Base-by-base conservation (phyloP, 2,797 vertebrate species). In the Phoebastria nigripes region DNA sequence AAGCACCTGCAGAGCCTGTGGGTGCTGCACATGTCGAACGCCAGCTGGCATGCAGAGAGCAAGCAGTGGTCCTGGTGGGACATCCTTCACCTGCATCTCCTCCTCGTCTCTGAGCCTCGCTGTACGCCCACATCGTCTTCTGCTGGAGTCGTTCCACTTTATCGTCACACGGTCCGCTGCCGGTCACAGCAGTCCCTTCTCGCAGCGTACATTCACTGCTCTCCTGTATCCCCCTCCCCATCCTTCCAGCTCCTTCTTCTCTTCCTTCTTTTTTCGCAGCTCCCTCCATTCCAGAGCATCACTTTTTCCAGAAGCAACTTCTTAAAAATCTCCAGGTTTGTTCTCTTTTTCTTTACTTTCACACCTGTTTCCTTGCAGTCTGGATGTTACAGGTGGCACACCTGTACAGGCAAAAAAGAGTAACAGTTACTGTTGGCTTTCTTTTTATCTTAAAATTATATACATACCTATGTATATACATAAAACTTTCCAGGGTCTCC, bases 171-270 rank as follows among this genome's bases (percentile, higher is more conserved):
- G 1, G 28, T 12, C 20, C 6, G 9, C 67, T 5, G 56, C 31
- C 1, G 20, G 8, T 10, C 33, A 14, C 35, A 8, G 25, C 42
- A 9, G 8, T 4, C 61, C 91, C 42, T 67, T 25, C 59, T 49
- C 17, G 1, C 59, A 15, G n/a, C 0, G 1, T 4, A 55, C 6
- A 2, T 1, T 10, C 52, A 3, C 39, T 1, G 15, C 51, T 3
- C 26, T 5, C 81, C 71, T 26, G 11, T 1, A 9, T 25, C 70
- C 49, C 31, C 18, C 69, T 41, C 69, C 44, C 11, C 1, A 4
- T 8, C n/a, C 51, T 29, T n/a, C 52, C 79, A 59, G 13, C 54
- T 56, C 63, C 46, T 18, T 61, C 37, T 69, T 9, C 61, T 47
- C 87, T 18, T 44, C 66, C 37, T 22, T 35, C 63, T 37, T 44